phyloP scores from a whole-genome alignment of 2,113 vertebrate species.

The Kryptolebias marmoratus region DNA sequence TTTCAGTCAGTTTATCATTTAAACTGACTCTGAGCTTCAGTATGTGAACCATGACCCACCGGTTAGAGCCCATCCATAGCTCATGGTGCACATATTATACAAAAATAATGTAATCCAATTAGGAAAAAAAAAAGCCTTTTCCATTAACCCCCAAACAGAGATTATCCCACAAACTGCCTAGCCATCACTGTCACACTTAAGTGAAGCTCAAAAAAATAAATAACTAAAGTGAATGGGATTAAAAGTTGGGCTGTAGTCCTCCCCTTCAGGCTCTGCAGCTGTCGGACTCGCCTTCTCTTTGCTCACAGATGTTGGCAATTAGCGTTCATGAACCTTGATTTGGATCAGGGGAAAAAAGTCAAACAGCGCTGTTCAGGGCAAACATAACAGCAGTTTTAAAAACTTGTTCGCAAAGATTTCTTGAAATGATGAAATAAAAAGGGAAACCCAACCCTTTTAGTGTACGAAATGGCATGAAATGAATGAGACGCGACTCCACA shows the following conservation, averaged over 20 bases:
- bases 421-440: constrained; percentile 12
- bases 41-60: background rate
- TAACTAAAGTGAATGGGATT: background rate
- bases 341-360: background rate
- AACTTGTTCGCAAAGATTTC: background rate
- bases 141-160: background rate
- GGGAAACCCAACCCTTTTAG: constrained; percentile 20
- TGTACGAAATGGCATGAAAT: constrained; percentile 32
- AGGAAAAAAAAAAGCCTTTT: too few relatives aligned
- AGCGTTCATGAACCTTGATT: constrained; percentile 18
- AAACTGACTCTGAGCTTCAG: constrained; percentile 12
- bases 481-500: constrained; percentile 57
- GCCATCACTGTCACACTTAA: background rate
- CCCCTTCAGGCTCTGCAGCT: constrained; percentile 9
- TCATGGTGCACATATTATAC: background rate
- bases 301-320: constrained; percentile 68
- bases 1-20: constrained; percentile 28
- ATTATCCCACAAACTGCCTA: background rate
- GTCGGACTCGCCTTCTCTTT: constrained; percentile 11
- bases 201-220: background rate
- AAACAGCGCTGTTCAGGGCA: background rate
- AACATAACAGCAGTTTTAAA: background rate
- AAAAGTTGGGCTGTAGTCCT: background rate
- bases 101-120: background rate
- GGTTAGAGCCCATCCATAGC: background rate